phyloP scores from a whole-genome alignment of 2,797 vertebrate genomes.

The Cheirogaleus major region DNA sequence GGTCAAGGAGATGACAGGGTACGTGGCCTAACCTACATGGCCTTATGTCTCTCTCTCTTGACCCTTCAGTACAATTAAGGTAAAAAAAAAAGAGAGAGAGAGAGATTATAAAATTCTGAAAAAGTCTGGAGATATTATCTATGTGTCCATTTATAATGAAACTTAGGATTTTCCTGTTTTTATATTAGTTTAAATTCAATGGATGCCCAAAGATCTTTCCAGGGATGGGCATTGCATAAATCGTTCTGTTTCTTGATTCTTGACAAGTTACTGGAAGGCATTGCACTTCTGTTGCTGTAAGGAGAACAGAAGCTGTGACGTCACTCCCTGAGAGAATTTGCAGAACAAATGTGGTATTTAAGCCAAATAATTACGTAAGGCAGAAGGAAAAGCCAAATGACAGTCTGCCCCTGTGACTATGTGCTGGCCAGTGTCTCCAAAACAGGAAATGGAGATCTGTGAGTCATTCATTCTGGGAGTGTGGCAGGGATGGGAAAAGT shows the following conservation, averaged over 20 bases:
- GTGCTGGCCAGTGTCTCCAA: background rate
- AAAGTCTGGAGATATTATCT: background rate
- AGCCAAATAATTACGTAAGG: slow-evolving; percentile 32
- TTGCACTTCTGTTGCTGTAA: slow-evolving; percentile 18
- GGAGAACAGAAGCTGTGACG: slow-evolving; percentile 20
- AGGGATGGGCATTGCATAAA: background rate
- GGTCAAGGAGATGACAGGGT: background rate
- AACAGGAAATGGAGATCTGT: slow-evolving; percentile 64
- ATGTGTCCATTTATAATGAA: background rate
- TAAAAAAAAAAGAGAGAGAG: background rate
- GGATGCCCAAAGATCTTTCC: slow-evolving; percentile 27
- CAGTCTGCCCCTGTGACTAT: background rate
- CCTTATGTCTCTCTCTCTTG: background rate
- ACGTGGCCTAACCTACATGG: background rate
- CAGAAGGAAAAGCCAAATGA: slow-evolving; percentile 44
- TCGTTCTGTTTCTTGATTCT: background rate
- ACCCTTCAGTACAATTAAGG: background rate
- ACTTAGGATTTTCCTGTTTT: background rate
- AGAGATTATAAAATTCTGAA: background rate
- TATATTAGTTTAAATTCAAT: background rate
- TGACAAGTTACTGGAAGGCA: slow-evolving; percentile 36
- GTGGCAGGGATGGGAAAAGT: background rate
- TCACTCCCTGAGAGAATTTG: slow-evolving; percentile 12
- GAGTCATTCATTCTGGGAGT: slow-evolving; percentile 49
- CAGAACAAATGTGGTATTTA: background rate